A percentile compares a stretch with the other conserved stretches of the same genome.
Conservation (phyloP, 2,888 invertebrate species). For the Drosophila ezoana region DNA sequence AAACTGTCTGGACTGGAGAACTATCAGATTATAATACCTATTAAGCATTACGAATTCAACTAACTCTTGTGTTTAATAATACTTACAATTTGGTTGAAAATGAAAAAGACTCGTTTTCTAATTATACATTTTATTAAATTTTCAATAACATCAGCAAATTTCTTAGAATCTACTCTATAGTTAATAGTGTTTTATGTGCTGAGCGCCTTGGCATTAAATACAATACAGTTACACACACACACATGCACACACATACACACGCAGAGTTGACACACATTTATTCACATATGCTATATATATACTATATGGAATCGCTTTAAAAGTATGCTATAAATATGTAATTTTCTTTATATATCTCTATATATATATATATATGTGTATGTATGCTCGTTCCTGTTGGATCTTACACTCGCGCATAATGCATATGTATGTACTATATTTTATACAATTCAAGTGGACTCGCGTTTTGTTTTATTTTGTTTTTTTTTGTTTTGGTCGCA, state of each 20-base stretch:
- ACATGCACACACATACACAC: conserved; percentile 18
- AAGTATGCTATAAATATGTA: conserved; percentile 68
- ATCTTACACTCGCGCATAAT: conserved; percentile 40
- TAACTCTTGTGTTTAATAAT: too few relatives aligned
- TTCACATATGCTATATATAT: conserved; percentile 40
- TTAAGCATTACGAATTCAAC: too few relatives aligned
- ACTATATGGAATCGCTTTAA: conserved; percentile 56
- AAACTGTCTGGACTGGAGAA: too few relatives aligned
- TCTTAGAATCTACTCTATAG: conserved; percentile 70
- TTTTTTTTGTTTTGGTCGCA: conserved; percentile 60
- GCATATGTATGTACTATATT: conserved; percentile 13
- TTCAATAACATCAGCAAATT: conserved; percentile 79
- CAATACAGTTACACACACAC: conserved; percentile 41
- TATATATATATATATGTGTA: conserved; percentile 22
- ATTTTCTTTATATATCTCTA: conserved; percentile 27
- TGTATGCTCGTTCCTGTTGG: conserved; percentile 14
- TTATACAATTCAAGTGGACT: conserved; percentile 66
- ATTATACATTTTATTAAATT: conserved; percentile 64
- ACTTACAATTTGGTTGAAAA: not conserved
- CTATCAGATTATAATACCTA: not conserved
- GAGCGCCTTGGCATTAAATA: conserved; percentile 34
- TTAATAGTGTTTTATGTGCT: conserved; percentile 73
- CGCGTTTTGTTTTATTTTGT: conserved; percentile 17
- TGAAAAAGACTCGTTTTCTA: conserved; percentile 22
- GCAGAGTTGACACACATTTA: conserved; percentile 41